Conservation (phyloP, 2,113 vertebrate species). For the Mesoclemmys tuberculata region DNA sequence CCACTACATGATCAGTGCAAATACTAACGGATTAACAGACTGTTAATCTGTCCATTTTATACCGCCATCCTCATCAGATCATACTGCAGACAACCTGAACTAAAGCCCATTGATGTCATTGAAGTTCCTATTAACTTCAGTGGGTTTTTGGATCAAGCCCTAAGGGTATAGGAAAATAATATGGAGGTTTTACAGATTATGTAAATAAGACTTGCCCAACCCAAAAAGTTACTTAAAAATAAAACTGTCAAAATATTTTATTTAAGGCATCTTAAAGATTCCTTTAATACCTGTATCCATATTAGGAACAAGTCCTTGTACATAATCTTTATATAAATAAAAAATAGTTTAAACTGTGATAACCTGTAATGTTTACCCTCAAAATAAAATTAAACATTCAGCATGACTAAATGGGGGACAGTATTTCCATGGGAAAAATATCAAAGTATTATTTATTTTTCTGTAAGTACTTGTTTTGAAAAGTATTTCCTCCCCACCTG, state of each 20-base stretch:
- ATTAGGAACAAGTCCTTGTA: constrained; percentile 51
- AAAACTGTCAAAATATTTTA: constrained; percentile 34
- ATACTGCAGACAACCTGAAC: background rate
- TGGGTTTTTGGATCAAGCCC: background rate
- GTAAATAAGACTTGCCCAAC: background rate
- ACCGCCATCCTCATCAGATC: background rate
- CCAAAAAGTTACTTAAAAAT: constrained; percentile 22
- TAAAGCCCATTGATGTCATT: constrained; percentile 15
- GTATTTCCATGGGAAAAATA: constrained; percentile 69
- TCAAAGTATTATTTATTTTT: constrained; percentile 82
- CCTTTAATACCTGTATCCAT: constrained; percentile 8
- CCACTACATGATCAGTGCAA: background rate
- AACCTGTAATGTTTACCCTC: constrained; percentile 61
- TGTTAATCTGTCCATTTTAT: background rate
- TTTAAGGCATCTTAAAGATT: constrained; percentile 37
- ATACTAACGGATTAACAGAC: background rate
- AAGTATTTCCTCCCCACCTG: constrained; percentile 76
- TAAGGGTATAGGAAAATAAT: background rate
- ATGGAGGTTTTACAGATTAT: background rate
- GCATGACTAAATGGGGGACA: constrained; percentile 65
- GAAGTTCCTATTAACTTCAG: background rate
- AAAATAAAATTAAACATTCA: constrained; percentile 57
- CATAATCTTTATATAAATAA: constrained; percentile 58
- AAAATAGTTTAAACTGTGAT: constrained; percentile 63
- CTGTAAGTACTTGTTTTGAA: constrained; percentile 79